Evolutionary conservation across 2,797 vertebrate genomes (phyloP).

Genomic region (Nothura maculosa): DNA sequence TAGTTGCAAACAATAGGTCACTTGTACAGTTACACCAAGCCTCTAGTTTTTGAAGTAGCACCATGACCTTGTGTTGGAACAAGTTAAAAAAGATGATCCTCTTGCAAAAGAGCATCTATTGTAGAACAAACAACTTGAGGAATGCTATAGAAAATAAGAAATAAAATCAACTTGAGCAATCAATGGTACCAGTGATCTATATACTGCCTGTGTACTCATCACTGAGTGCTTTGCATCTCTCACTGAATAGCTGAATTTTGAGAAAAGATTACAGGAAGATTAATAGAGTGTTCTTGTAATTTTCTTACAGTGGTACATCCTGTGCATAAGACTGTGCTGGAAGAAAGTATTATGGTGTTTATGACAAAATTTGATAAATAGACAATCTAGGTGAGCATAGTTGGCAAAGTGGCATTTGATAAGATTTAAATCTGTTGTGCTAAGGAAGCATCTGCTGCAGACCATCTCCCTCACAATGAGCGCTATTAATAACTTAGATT

Average conservation of each 20-base stretch:
- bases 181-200: not conserved
- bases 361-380: slow-evolving; percentile 10
- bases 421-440: slow-evolving; percentile 61
- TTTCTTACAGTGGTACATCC: not conserved
- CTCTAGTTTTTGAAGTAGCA: not conserved
- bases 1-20: not conserved
- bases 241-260: not conserved
- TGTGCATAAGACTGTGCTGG: not conserved
- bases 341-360: not conserved
- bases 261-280: not conserved
- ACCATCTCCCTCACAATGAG: slow-evolving; percentile 12
- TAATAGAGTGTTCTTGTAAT: not conserved
- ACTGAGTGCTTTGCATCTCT: not conserved
- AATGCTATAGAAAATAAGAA: not conserved
- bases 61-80: not conserved
- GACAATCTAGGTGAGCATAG: not conserved
- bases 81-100: not conserved
- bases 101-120: not conserved
- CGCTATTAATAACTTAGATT: slow-evolving; percentile 53
- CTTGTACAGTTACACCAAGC: not conserved
- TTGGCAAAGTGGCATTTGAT: slow-evolving; percentile 10
- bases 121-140: not conserved
- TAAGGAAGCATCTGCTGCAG: slow-evolving; percentile 50
- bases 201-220: not conserved
- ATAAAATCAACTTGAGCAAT: not conserved